Evolutionary conservation across 2,797 vertebrate genomes (phyloP).

Genomic region (Podargus strigoides): DNA sequence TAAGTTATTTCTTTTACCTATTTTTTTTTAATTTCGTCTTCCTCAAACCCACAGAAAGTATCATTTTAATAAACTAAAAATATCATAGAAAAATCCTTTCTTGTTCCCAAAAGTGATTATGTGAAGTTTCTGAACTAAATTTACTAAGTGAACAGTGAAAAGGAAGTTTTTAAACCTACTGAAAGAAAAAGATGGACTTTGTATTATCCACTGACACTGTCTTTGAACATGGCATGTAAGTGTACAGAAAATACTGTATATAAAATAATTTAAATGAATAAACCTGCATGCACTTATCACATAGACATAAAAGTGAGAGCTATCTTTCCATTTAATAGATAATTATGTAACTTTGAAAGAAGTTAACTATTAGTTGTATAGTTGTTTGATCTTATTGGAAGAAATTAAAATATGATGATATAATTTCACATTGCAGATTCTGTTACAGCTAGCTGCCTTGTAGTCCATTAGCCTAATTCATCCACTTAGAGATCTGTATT

Average conservation of each 20-base stretch:
- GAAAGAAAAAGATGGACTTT: neutral
- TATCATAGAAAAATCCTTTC: neutral
- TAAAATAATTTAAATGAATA: neutral
- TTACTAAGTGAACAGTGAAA: neutral
- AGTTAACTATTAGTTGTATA: neutral
- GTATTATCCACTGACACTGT: neutral
- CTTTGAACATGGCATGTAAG: neutral
- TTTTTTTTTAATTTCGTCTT: neutral
- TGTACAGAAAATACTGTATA: neutral
- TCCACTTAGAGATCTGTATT: neutral
- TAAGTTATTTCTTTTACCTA: neutral
- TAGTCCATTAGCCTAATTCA: neutral
- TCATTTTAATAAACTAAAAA: neutral
- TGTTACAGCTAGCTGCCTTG: neutral
- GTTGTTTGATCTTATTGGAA: neutral
- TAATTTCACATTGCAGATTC: neutral
- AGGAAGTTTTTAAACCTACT: neutral
- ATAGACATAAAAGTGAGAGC: neutral
- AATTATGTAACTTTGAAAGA: neutral
- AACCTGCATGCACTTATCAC: neutral
- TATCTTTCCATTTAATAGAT: neutral
- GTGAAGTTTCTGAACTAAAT: neutral
- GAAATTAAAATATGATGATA: neutral
- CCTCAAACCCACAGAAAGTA: neutral
- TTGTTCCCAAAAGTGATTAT: neutral